Evolutionary conservation across 2,888 invertebrate genomes (phyloP).

Genomic region (Zygothrica quintamaculata): DNA sequence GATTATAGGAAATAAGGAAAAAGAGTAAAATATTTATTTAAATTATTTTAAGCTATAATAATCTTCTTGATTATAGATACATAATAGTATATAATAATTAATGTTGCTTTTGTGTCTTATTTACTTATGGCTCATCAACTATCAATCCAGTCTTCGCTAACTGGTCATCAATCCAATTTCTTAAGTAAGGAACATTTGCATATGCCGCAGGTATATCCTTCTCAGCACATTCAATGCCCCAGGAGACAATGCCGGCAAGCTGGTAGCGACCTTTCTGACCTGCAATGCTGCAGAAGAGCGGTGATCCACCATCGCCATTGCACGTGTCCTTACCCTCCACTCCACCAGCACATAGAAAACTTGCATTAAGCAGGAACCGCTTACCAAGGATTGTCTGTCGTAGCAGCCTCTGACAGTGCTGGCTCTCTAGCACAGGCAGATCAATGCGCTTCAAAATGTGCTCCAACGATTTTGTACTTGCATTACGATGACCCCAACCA

Average conservation of each 20-base stretch:
- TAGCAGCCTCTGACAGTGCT: constrained; percentile 84
- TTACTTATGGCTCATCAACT: background rate
- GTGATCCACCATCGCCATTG: constrained; percentile 89
- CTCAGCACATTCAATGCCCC: constrained; percentile 91
- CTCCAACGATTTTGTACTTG: constrained; percentile 83
- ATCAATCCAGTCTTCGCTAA: constrained; percentile 38
- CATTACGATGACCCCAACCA: constrained; percentile 73
- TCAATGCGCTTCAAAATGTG: constrained; percentile 89
- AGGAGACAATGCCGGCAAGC: constrained; percentile 85
- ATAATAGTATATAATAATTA: too few relatives aligned
- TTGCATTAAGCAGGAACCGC: constrained; percentile 87
- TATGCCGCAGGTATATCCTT: constrained; percentile 89
- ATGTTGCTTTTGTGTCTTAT: too few relatives aligned
- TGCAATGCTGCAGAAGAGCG: constrained; percentile 88
- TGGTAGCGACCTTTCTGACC: constrained; percentile 56
- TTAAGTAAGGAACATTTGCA: constrained; percentile 87
- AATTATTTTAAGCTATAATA: too few relatives aligned
- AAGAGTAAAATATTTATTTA: too few relatives aligned
- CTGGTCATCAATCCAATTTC: constrained; percentile 88
- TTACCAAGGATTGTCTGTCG: constrained; percentile 87
- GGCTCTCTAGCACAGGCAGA: constrained; percentile 87
- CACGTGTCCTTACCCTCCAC: constrained; percentile 86
- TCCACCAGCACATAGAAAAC: constrained; percentile 92
- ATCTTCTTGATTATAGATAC: too few relatives aligned
- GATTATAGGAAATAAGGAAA: too few relatives aligned